These are phyloP conservation scores for Enteromius treurensis DNA, from an alignment of 2,797 vertebrate genomes.

Conservation along the genomic window DNA sequence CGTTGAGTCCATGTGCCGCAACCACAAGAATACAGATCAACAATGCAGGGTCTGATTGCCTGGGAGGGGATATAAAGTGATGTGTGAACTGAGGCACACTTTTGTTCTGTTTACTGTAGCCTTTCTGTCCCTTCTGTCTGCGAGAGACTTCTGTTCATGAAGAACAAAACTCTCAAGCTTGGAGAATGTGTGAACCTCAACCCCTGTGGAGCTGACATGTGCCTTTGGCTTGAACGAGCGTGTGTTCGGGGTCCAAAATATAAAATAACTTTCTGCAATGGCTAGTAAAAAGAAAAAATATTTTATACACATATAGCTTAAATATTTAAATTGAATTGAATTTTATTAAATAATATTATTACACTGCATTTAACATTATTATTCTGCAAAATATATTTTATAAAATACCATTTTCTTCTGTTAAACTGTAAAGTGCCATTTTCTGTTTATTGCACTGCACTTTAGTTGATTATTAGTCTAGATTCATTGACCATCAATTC, in stretches of 20 bases:
- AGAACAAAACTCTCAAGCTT: slow-evolving; percentile 3
- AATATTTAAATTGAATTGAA: no score
- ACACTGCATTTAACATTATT: neutral
- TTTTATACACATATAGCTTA: no score
- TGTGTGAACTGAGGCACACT: slow-evolving; percentile 28
- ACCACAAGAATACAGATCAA: slow-evolving; percentile 55
- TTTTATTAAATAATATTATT: no score
- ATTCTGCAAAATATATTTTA: neutral
- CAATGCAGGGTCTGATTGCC: slow-evolving; percentile 53
- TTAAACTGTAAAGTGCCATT: neutral
- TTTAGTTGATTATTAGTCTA: no score
- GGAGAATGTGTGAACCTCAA: neutral
- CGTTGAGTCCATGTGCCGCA: slow-evolving; percentile 22
- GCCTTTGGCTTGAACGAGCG: neutral
- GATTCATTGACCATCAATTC: neutral
- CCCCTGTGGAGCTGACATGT: slow-evolving; percentile 20
- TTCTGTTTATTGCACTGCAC: neutral
- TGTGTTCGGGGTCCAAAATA: slow-evolving; percentile 1
- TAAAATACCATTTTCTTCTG: neutral
- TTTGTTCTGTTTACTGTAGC: slow-evolving; percentile 27
- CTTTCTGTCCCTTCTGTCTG: slow-evolving; percentile 22
- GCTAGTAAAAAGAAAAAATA: neutral
- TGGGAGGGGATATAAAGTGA: slow-evolving; percentile 13
- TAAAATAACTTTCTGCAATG: neutral
- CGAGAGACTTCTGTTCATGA: slow-evolving; percentile 23